A percentile compares a stretch with the other conserved stretches of the same genome.
phyloP scores from a whole-genome alignment of 2,113 vertebrate species.

The Pogona vitticeps region DNA sequence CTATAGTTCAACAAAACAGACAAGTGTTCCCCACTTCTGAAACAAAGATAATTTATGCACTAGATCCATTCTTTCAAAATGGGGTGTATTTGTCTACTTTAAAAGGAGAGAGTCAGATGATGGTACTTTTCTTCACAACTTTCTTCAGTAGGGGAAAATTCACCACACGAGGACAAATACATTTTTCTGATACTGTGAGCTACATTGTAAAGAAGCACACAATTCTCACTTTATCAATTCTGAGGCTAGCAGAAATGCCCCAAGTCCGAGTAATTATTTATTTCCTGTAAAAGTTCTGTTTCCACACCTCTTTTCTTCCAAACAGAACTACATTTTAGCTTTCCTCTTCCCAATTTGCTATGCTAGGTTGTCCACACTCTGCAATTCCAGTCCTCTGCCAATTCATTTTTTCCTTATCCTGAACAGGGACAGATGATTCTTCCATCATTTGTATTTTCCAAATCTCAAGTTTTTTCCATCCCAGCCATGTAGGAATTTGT shows the following conservation, averaged over 20 bases:
- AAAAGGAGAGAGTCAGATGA: neutral
- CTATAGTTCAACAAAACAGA: too few relatives aligned
- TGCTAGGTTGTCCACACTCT: neutral
- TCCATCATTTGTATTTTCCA: too few relatives aligned
- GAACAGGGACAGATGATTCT: too few relatives aligned
- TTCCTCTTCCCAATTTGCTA: neutral
- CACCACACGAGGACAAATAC: neutral
- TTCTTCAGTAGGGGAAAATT: neutral
- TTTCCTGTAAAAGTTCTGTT: neutral
- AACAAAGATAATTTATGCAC: neutral
- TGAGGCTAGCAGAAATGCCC: neutral
- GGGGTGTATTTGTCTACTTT: neutral
- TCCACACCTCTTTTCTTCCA: neutral
- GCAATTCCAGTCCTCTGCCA: neutral
- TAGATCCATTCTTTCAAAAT: slow-evolving; percentile 40
- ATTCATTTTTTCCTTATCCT: neutral
- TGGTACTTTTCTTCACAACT: neutral
- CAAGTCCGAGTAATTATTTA: neutral
- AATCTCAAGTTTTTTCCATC: too few relatives aligned
- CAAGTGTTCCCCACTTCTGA: slow-evolving; percentile 8
- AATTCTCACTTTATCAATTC: neutral
- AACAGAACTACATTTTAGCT: neutral
- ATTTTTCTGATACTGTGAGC: neutral
- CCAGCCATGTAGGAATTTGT: too few relatives aligned
- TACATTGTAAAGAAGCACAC: neutral